A percentile compares a stretch with the other conserved stretches of the same genome.
Conservation (phyloP, 2,888 invertebrate species). For the Drosophila hamatofila region DNA sequence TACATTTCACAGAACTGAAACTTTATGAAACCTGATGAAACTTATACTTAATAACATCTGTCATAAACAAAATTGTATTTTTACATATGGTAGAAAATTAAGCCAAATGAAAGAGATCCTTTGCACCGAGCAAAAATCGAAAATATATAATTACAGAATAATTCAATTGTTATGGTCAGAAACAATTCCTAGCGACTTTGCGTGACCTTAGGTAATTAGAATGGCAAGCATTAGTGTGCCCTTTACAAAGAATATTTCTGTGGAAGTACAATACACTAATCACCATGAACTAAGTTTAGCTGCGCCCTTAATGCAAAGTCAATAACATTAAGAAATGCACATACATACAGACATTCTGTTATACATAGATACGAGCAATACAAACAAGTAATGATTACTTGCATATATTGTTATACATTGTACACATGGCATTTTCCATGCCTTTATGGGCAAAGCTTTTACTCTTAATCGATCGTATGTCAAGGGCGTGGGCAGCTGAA, state of each 20-base stretch:
- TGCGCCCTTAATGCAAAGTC: conserved; percentile 4
- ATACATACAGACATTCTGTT: not conserved
- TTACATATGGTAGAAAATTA: not conserved
- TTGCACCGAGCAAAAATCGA: not conserved
- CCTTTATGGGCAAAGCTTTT: not conserved
- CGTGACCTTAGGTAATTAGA: not conserved
- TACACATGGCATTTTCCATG: not conserved
- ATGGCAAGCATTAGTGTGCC: not conserved
- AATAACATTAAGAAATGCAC: conserved; percentile 1
- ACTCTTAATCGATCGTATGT: conserved; percentile 11
- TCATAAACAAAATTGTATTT: not conserved
- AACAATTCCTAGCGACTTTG: not conserved
- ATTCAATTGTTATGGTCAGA: not conserved
- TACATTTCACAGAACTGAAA: not conserved
- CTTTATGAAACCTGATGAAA: not conserved
- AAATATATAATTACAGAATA: not conserved
- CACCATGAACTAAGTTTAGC: conserved; percentile 1
- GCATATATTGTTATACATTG: not conserved
- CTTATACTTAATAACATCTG: not conserved
- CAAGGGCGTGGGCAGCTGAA: conserved; percentile 29
- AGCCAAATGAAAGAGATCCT: not conserved
- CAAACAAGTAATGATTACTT: not conserved
- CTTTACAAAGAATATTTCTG: not conserved
- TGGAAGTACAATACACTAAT: not conserved
- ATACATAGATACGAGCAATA: not conserved